These are phyloP conservation scores for Yponomeuta sedellus DNA, from an alignment of 2,888 invertebrate species.

Conservation along the genomic window DNA sequence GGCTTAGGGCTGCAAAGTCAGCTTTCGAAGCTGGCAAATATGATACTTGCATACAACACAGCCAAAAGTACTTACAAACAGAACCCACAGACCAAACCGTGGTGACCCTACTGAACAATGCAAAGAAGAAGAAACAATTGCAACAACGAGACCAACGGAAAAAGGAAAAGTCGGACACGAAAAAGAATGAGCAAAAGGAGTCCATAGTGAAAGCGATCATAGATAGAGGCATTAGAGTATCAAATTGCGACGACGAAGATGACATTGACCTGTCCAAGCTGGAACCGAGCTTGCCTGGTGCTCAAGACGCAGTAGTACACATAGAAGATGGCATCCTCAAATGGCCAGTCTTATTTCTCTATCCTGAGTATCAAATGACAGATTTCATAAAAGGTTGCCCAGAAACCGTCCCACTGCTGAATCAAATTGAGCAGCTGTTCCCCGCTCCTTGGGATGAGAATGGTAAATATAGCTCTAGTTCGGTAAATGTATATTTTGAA, in stretches of 20 bases:
- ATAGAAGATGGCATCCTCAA: slow-evolving; percentile 78
- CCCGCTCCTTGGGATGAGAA: slow-evolving; percentile 84
- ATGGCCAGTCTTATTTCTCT: slow-evolving; percentile 93
- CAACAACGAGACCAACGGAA: slow-evolving; percentile 75
- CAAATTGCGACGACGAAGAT: slow-evolving; percentile 66
- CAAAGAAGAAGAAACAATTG: slow-evolving; percentile 66
- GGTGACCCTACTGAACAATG: slow-evolving; percentile 42
- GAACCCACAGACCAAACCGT: slow-evolving; percentile 73
- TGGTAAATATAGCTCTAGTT: slow-evolving; percentile 77
- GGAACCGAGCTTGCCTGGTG: slow-evolving; percentile 80
- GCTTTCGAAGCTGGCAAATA: slow-evolving; percentile 80
- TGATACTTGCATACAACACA: slow-evolving; percentile 83
- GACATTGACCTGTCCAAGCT: slow-evolving; percentile 71
- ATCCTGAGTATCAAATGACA: slow-evolving; percentile 91
- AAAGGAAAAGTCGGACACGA: slow-evolving; percentile 55
- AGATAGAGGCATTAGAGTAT: slow-evolving; percentile 71
- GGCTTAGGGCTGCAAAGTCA: slow-evolving; percentile 84
- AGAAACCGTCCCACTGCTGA: slow-evolving; percentile 80
- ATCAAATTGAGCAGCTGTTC: slow-evolving; percentile 77
- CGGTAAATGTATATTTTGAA: slow-evolving; percentile 85
- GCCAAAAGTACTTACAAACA: slow-evolving; percentile 80
- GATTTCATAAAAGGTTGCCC: slow-evolving; percentile 91
- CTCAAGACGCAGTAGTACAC: slow-evolving; percentile 79
- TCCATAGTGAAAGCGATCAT: slow-evolving; percentile 57
- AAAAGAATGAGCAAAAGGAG: slow-evolving; percentile 57